A percentile compares a stretch with the other conserved stretches of the same genome.
These are phyloP conservation scores for Lobophora halterata DNA, from an alignment of 2,888 invertebrate species.

Conservation along the genomic window DNA sequence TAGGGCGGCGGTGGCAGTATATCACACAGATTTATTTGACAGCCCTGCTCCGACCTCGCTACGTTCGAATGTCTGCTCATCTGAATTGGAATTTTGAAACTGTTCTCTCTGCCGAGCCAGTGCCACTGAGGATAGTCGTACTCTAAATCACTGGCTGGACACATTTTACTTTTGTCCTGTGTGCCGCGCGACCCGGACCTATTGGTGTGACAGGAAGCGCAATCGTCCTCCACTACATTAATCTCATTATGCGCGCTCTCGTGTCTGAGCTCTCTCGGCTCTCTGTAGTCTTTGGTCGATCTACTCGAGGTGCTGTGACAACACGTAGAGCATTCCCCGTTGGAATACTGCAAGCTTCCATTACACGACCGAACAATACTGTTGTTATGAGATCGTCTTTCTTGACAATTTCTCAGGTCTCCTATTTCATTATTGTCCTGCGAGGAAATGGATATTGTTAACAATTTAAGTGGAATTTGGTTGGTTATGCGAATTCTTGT, in stretches of 20 bases:
- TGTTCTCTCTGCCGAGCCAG: constrained; percentile 75
- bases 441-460: constrained; percentile 51
- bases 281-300: constrained; percentile 74
- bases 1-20: constrained; percentile 83
- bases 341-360: constrained; percentile 74
- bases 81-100: constrained; percentile 78
- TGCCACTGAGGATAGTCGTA: constrained; percentile 78
- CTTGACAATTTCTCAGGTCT: constrained; percentile 69
- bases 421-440: constrained; percentile 74
- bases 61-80: constrained; percentile 71
- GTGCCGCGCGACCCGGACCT: constrained; percentile 72
- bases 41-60: constrained; percentile 74
- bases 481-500: constrained; percentile 55
- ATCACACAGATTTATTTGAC: constrained; percentile 84
- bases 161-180: constrained; percentile 77
- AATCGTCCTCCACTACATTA: constrained; percentile 69
- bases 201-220: constrained; percentile 71
- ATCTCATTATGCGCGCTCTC: constrained; percentile 68
- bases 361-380: constrained; percentile 76
- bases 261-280: constrained; percentile 66
- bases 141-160: constrained; percentile 74
- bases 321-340: constrained; percentile 75
- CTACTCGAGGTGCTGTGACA: constrained; percentile 75
- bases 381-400: constrained; percentile 76
- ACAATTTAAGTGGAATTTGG: constrained; percentile 29